Conservation (phyloP, 2,113 vertebrate genomes). For the Helogale parvula region DNA sequence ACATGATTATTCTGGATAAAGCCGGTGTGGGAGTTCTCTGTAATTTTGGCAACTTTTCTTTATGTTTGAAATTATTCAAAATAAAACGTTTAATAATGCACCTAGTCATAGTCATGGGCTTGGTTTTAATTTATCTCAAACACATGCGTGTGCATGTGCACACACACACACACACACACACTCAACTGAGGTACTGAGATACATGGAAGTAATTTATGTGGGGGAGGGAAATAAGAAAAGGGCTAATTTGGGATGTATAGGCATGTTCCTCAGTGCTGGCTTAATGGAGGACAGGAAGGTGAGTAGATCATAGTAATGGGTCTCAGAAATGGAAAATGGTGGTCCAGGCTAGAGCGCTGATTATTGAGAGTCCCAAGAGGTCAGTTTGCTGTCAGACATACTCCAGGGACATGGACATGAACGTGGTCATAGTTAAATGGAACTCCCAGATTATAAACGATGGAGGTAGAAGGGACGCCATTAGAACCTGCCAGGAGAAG, state of each 20-base stretch:
- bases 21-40: not conserved
- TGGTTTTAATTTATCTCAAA: not conserved
- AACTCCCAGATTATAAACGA: conserved; percentile 90
- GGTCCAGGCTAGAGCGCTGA: not conserved
- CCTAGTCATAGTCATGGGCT: not conserved
- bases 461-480: conserved; percentile 93
- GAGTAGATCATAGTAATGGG: not conserved
- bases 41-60: not conserved
- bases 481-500: conserved; percentile 89
- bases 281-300: not conserved
- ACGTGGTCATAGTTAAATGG: conserved; percentile 88
- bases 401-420: conserved; percentile 48
- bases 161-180: not conserved
- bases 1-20: not conserved
- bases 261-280: not conserved
- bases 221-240: not conserved
- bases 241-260: not conserved
- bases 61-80: not conserved
- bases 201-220: not conserved
- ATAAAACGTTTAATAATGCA: not conserved
- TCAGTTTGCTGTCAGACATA: conserved; percentile 74
- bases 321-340: not conserved
- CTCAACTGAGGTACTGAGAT: not conserved
- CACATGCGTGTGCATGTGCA: not conserved
- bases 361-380: not conserved